A percentile compares a stretch with the other conserved stretches of the same genome.
Evolutionary conservation across 53 echinoderm and acorn worm genomes (phyloP).

Genomic region (Holothuria scabra): DNA sequence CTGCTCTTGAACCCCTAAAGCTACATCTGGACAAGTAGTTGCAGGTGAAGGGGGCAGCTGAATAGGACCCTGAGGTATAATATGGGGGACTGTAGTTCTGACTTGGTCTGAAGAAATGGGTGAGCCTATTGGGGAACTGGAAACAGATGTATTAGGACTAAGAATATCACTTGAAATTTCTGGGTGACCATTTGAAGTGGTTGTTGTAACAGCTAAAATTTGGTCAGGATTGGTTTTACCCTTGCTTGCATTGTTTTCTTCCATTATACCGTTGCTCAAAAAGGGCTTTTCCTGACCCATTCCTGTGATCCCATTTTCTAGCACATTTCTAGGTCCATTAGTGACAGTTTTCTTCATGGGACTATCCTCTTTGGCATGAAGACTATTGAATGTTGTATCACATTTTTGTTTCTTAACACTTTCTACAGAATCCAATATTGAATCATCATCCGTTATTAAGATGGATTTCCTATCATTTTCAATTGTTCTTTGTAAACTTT

Average conservation of each 20-base stretch:
- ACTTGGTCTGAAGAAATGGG: constrained; percentile 5
- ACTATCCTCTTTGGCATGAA: constrained; percentile 2
- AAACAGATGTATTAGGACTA: constrained; percentile 43
- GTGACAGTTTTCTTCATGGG: background rate
- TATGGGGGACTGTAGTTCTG: background rate
- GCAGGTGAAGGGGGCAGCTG: constrained; percentile 19
- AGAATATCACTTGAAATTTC: constrained; percentile 2
- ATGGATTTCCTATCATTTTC: constrained; percentile 20
- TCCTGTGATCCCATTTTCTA: constrained; percentile 33
- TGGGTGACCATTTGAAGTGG: constrained; percentile 36
- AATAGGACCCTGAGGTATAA: background rate
- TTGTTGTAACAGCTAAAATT: background rate
- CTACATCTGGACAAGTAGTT: background rate
- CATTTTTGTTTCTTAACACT: background rate
- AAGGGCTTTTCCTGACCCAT: background rate
- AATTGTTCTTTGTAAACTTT: constrained; percentile 18
- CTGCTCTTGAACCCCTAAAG: background rate
- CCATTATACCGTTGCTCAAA: constrained; percentile 10
- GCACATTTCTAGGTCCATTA: constrained; percentile 38
- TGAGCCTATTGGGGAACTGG: constrained; percentile 42
- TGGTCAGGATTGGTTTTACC: background rate
- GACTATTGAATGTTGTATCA: background rate
- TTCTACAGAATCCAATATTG: background rate
- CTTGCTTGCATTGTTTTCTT: background rate
- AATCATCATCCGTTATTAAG: background rate